These are phyloP conservation scores for Pelodytes ibericus DNA, from an alignment of 2,797 vertebrate genomes.

Conservation along the genomic window DNA sequence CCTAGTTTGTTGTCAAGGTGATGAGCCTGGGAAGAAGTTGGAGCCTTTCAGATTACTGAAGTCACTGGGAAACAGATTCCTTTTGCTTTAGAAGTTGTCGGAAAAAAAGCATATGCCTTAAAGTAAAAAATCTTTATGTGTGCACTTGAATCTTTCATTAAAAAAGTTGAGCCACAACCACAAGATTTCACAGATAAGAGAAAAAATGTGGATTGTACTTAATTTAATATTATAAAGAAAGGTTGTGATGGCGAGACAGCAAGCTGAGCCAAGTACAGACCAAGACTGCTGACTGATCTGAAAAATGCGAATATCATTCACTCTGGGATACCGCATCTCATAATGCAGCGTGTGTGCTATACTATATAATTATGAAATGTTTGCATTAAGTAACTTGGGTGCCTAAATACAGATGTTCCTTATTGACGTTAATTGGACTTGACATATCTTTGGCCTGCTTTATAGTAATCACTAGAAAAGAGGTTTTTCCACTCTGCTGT, in stretches of 20 bases:
- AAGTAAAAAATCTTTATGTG: slow-evolving; percentile 64
- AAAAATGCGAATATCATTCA: slow-evolving; percentile 78
- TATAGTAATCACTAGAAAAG: slow-evolving; percentile 67
- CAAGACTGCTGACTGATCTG: slow-evolving; percentile 78
- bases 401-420: slow-evolving; percentile 82
- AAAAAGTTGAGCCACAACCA: slow-evolving; percentile 73
- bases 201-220: slow-evolving; percentile 74
- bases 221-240: slow-evolving; percentile 81
- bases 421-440: slow-evolving; percentile 79
- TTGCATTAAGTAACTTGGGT: slow-evolving; percentile 78
- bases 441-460: slow-evolving; percentile 80
- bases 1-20: background rate
- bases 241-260: slow-evolving; percentile 69
- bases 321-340: slow-evolving; percentile 77
- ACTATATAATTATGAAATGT: slow-evolving; percentile 78
- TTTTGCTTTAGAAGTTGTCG: slow-evolving; percentile 56
- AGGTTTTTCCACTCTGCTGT: slow-evolving; percentile 66
- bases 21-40: background rate
- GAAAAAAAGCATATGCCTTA: slow-evolving; percentile 66
- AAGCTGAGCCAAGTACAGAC: slow-evolving; percentile 71
- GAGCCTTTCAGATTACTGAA: slow-evolving; percentile 57
- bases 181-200: slow-evolving; percentile 82
- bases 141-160: slow-evolving; percentile 78
- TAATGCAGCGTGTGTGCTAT: slow-evolving; percentile 73
- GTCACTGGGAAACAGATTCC: slow-evolving; percentile 62